Base-by-base conservation (phyloP, 1,140 invertebrate species). In the Pachyrhynchus sulphureomaculatus region DNA sequence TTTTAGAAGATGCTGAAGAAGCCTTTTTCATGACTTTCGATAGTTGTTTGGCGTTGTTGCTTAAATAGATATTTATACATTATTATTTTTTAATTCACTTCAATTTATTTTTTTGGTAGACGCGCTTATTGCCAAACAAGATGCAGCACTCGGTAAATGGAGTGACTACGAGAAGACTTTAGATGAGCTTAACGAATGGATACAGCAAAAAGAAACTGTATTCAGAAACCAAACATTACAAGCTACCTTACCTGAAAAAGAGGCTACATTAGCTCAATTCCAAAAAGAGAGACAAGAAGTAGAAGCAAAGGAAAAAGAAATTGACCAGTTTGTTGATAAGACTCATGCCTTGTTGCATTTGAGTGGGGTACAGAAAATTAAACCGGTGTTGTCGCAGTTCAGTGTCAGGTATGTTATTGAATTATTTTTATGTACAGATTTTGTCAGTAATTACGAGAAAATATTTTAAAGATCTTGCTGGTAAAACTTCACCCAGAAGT, bases 261-360 rank as follows among this genome's bases (percentile, higher is more conserved):
- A 88, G 72, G 76, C 78, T 6, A 87, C 90, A 67, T 76, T 95
- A n/a, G 81, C 87, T 55, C 81, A 80, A 29, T 88, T 91, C 58
- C 85, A 87, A 64, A 83, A 87, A 13, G 83, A 89, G 66, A 82
- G 89, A n/a, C 87, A 92, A 59, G 77, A 83, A 26, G 86, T 96
- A 53, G 76, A 87, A 26, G 82, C 82, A 17, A 88, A 90, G 70
- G 92, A 95, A 76, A 84, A 84, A 64, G 83, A 87, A 70, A 88
- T 97, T 57, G 94, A 97, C 77, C 81, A 84, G 21, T 96, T 97
- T 75, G 85, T 93, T 9, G 95, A 97, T 77, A 86, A 88, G 65
- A 91, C 91, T n/a, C 92, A 96, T 73, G 84, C 84, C 20, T 78
- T 97, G 42, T 82, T 95, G 0, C 90, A 95, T 72, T 81, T 86